Conservation (phyloP, 2,888 invertebrate species). For the Amorpha juglandis region DNA sequence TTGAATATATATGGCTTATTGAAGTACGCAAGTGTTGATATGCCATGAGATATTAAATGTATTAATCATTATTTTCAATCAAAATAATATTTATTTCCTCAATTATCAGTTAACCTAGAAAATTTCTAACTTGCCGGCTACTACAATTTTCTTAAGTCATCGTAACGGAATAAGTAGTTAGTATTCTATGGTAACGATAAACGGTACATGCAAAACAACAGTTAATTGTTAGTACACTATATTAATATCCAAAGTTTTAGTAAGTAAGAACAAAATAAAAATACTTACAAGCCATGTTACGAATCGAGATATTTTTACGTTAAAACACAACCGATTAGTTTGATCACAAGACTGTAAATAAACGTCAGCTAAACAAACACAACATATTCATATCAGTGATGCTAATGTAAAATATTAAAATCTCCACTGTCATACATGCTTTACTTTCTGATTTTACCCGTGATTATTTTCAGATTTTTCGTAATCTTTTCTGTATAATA, state of each 20-base stretch:
- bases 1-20: too few relatives aligned
- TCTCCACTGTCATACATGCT: background rate
- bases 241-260: background rate
- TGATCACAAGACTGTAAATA: slow-evolving; percentile 7
- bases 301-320: background rate
- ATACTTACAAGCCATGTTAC: slow-evolving; percentile 53
- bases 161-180: too few relatives aligned
- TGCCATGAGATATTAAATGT: too few relatives aligned
- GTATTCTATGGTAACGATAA: background rate
- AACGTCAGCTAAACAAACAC: slow-evolving; percentile 21
- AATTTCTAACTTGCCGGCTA: too few relatives aligned
- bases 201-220: background rate
- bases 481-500: too few relatives aligned
- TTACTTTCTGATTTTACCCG: background rate
- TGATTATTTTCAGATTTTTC: too few relatives aligned
- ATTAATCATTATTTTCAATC: too few relatives aligned
- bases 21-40: too few relatives aligned
- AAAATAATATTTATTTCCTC: too few relatives aligned
- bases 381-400: slow-evolving; percentile 5
- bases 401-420: background rate
- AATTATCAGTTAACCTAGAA: too few relatives aligned
- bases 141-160: too few relatives aligned
- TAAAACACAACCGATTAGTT: background rate
- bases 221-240: background rate
- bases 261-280: slow-evolving; percentile 53